These are phyloP conservation scores for Micropoecilia bifurca DNA, from an alignment of 2,797 vertebrate genomes.

Conservation along the genomic window DNA sequence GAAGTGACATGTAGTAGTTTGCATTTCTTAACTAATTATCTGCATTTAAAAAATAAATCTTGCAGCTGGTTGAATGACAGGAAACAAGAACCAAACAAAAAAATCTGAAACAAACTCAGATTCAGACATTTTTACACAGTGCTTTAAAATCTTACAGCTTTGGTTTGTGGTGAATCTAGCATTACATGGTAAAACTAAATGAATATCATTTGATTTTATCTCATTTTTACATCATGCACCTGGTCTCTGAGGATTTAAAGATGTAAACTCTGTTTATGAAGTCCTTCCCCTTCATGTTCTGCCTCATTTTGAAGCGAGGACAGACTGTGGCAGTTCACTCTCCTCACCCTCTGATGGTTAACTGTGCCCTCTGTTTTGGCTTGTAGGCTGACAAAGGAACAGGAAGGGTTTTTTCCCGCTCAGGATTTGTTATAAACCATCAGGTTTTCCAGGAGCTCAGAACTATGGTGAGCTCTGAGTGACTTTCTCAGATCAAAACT, in stretches of 20 bases:
- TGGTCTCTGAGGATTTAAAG: slow-evolving; percentile 13
- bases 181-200: slow-evolving; percentile 9
- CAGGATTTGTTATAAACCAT: slow-evolving; percentile 82
- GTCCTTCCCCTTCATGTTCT: slow-evolving; percentile 11
- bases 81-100: not conserved
- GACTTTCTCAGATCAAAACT: slow-evolving; percentile 63
- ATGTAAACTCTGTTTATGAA: slow-evolving; percentile 15
- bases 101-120: not conserved
- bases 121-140: not conserved
- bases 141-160: not conserved
- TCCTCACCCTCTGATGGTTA: slow-evolving; percentile 41
- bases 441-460: slow-evolving; percentile 83
- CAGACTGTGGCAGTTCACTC: slow-evolving; percentile 14
- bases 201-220: not conserved
- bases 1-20: not conserved
- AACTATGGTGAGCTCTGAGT: slow-evolving; percentile 85
- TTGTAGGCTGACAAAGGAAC: slow-evolving; percentile 83
- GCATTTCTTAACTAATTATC: not conserved
- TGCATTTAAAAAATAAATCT: not conserved
- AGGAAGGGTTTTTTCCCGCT: slow-evolving; percentile 79
- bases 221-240: not conserved
- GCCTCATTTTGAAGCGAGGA: slow-evolving; percentile 28
- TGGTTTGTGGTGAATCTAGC: slow-evolving; percentile 31
- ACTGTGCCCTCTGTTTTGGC: slow-evolving; percentile 79
- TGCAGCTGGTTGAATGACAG: not conserved